Evolutionary conservation across 2,888 invertebrate genomes (phyloP), one percentile per base, ranked within the genome.

Genomic region (Eilema depressum): DNA sequence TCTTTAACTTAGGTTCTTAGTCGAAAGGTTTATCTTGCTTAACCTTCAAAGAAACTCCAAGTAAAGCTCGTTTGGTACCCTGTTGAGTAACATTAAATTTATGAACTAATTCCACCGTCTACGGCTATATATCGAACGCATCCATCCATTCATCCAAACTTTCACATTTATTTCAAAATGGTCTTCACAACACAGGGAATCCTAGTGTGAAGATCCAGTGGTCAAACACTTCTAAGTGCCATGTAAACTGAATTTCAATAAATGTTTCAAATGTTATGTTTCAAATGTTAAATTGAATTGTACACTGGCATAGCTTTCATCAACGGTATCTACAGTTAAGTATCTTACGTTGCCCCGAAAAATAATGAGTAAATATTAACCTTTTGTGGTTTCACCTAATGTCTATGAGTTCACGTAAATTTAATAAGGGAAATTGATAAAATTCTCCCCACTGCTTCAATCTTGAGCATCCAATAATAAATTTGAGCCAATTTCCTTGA

Each of bases 401-500:
- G 41, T 66, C 63, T 63, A 67, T 66, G 70, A 72, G 70, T 57
- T 71, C 63, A 64, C 62, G 64, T 71, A 70, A 76, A 80, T 81
- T 72, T 65, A 63, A 79, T 81, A 71, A 81, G 28, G 71, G 65
- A 81, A 79, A 81, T 79, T 80, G 80, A 74, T 81, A 72, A 75
- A 81, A 73, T 66, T 72, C 60, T 72, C 71, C 75, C 76, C 57
- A 75, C 66, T 65, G 73, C 70, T 67, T 59, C 74, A 74, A 82
- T 79, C 75, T 81, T 73, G 67, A 76, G 76, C 63, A 69, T 80
- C 80, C 74, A 68, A 76, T 80, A 81, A 82, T 82, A 83, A 84
- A 83, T 86, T 80, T 82, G 77, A 75, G 82, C 74, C 85, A 88
- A 87, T 89, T 87, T 84, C 78, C 83, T 86, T 81, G 76, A 87